Base-by-base conservation (phyloP, 2,113 vertebrate genomes). In the Mormyrus iriodes region DNA sequence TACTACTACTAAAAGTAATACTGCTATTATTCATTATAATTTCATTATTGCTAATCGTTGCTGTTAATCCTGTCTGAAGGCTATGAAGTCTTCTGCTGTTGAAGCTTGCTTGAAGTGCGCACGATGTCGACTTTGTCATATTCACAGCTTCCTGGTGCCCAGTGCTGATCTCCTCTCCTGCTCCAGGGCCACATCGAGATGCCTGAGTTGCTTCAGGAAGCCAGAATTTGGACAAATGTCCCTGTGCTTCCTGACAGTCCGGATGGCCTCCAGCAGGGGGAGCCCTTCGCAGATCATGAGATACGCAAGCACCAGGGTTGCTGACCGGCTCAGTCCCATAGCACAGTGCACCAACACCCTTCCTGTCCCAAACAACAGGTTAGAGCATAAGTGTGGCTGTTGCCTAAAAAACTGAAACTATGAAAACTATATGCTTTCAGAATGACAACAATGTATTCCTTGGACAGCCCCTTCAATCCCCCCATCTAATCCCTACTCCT, bases 301-400 rank as follows among this genome's bases (percentile, higher is more conserved):
- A 89, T 94, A 96, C 46, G 95, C 94, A 90, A 96, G 90, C 82
- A 95, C 94, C 35, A 96, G 90, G 5, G 96, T 94, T 0, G 96
- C 94, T 42, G 96, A 95, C 76, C 95, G 94, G 69, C 95, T 96
- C 89, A 96, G 95, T 4, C 96, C 95, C 95, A 96, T 95, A 90
- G 95, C 92, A 90, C 96, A 96, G 90, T 96, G 95, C 51, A 95
- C 94, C 65, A 96, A 94, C 90, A 96, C 95, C 21, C 88, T 92
- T 7, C 96, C 95, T 96, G 91, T 19, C 87, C 24, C 27, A 88
- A 27, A 79, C 84, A 85, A 52, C 17, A 48, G 48, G 21, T 53
- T 15, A 31, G 4, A 53, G 27, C 51, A 39, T 53, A 86, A 53
- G n/a, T n/a, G 55, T 35, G n/a, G 52, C 24, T 86, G 85, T 39